These are phyloP conservation scores for Glaucopsyche alexis DNA, from an alignment of 2,888 invertebrate species.

Conservation along the genomic window DNA sequence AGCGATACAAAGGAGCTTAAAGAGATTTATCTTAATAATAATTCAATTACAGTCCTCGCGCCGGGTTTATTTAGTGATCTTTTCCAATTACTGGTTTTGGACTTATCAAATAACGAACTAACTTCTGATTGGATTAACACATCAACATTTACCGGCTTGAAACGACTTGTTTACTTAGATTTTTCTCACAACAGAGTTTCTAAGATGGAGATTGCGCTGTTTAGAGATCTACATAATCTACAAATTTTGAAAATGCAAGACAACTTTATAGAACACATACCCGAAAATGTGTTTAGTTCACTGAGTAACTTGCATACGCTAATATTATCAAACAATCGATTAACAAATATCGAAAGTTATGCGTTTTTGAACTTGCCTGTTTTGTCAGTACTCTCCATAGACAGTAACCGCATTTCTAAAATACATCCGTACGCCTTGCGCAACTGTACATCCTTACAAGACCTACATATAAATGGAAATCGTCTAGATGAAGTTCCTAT, in stretches of 20 bases:
- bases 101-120: slow-evolving; percentile 88
- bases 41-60: slow-evolving; percentile 89
- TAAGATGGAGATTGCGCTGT: slow-evolving; percentile 87
- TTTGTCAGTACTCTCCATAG: slow-evolving; percentile 87
- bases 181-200: slow-evolving; percentile 87
- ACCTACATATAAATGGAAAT: slow-evolving; percentile 91
- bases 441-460: slow-evolving; percentile 89
- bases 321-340: slow-evolving; percentile 88
- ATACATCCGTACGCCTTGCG: slow-evolving; percentile 87
- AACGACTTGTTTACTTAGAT: slow-evolving; percentile 87
- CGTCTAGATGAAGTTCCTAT: slow-evolving; percentile 87
- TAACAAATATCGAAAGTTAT: slow-evolving; percentile 86
- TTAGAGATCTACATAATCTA: slow-evolving; percentile 87
- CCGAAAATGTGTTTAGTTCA: slow-evolving; percentile 88
- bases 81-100: slow-evolving; percentile 86
- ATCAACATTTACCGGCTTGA: slow-evolving; percentile 88
- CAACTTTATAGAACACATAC: slow-evolving; percentile 87
- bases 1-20: slow-evolving; percentile 87
- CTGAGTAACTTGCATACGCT: slow-evolving; percentile 89
- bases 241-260: slow-evolving; percentile 90
- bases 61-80: slow-evolving; percentile 89
- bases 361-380: slow-evolving; percentile 88
- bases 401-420: slow-evolving; percentile 88
- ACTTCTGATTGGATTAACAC: slow-evolving; percentile 91
- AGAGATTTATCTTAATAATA: slow-evolving; percentile 90